Base-by-base conservation (phyloP, 2,888 invertebrate species). In the Phrixothrix hirtus region DNA sequence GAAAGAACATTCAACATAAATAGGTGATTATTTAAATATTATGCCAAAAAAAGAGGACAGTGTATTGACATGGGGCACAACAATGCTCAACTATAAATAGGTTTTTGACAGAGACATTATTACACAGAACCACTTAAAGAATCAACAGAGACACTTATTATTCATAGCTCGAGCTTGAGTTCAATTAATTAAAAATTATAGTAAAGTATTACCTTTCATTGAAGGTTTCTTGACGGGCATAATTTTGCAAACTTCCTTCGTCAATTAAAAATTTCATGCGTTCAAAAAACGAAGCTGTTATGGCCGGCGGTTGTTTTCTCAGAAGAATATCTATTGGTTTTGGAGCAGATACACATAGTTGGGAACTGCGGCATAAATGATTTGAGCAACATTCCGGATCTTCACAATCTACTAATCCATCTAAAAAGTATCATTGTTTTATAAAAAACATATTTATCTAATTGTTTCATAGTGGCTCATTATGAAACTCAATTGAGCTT, bases 201-300 rank as follows among this genome's bases (percentile, higher is more conserved):
- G 38, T 47, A 54, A 42, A 51, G 21, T 46, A 62, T 81, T 84
- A 97, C 97, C 95, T 96, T 81, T 95, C 95, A 78, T 97, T 96
- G 79, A 98, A 98, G 21, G 92, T 93, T 73, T 93, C 92, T 73
- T 91, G 87, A 64, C 93, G 89, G 6, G 98, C 95, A 78, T 97
- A 98, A 77, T 92, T 95, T 77, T 99, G 99, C 42, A 99, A 85
- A 75, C 96, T 96, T 73, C 95, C 95, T 75, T 96, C 95, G 76
- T 98, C 97, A 62, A 99, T 95, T 60, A 99, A 83, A 81, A 99
- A 99, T 73, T 94, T 93, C 92, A 97, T 95, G 68, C 96, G 85
- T 75, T 98, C 95, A 74, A 95, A 97, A 83, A 99, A 99, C 1
- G 96, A 95, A 1, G 97, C 96, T 0, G 96, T 97, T 67, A 95